Percentiles rank a stretch among this genome's conserved stretches.
Evolutionary conservation across 2,113 vertebrate genomes (phyloP).

Genomic region (Falcunculus frontatus): DNA sequence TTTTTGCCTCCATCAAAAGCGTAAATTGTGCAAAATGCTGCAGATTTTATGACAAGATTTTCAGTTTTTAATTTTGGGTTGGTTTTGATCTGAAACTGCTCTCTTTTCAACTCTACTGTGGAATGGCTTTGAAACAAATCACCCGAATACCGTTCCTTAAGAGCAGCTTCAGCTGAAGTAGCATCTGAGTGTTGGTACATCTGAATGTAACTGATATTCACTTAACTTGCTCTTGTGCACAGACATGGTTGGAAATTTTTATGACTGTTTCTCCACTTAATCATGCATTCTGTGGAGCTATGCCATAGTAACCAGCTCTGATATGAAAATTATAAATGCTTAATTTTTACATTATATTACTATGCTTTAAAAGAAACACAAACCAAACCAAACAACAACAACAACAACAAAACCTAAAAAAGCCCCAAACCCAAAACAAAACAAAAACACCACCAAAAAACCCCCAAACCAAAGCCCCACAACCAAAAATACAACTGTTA

Average conservation of each 20-base stretch:
- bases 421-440: not conserved
- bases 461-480: not conserved
- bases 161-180: not conserved
- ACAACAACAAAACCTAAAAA: not conserved
- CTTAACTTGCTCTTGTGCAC: not conserved
- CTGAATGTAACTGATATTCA: not conserved
- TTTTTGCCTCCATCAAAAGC: not conserved
- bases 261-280: not conserved
- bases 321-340: not conserved
- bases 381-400: not conserved
- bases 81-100: not conserved
- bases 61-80: not conserved
- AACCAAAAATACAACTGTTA: not conserved
- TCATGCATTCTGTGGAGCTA: not conserved
- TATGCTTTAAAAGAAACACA: not conserved
- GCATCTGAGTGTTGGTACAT: not conserved
- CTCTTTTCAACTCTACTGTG: not conserved
- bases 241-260: not conserved
- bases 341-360: not conserved
- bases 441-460: not conserved
- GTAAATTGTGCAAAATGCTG: constrained; percentile 1
- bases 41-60: not conserved
- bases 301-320: not conserved
- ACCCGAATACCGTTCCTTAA: not conserved
- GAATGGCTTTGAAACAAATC: not conserved